Evolutionary conservation across 2,113 vertebrate genomes (phyloP).

Genomic region (Hippocampus abdominalis): DNA sequence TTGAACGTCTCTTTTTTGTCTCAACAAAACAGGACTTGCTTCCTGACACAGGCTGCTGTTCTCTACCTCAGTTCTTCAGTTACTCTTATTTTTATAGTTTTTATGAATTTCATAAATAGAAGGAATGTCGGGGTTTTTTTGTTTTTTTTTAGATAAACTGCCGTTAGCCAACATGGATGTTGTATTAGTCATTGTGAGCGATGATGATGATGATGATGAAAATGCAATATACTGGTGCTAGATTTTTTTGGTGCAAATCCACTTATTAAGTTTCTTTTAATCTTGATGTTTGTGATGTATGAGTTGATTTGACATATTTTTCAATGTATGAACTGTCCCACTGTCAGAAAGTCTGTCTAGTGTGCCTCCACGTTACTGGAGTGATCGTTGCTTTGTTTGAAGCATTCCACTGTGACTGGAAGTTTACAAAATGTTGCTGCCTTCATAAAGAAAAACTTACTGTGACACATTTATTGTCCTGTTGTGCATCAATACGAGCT

Average conservation of each 20-base stretch:
- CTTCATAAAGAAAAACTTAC: background rate
- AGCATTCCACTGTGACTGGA: background rate
- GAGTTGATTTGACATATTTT: background rate
- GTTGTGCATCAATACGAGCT: background rate
- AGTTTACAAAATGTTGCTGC: background rate
- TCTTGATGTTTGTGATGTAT: background rate
- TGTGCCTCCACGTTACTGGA: background rate
- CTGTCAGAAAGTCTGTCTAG: background rate
- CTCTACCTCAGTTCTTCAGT: conserved; percentile 61
- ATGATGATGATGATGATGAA: background rate
- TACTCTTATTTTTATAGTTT: conserved; percentile 10
- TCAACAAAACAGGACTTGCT: background rate
- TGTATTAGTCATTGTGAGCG: background rate
- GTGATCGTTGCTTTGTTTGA: background rate
- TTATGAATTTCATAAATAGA: conserved; percentile 2
- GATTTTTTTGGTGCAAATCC: background rate
- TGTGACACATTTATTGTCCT: background rate
- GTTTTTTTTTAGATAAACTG: background rate
- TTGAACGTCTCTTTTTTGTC: background rate
- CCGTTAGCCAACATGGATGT: background rate
- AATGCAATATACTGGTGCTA: background rate
- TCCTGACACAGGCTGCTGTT: conserved; percentile 17
- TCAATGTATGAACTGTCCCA: background rate
- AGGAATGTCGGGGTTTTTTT: background rate
- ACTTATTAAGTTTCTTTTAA: background rate